A percentile compares a stretch with the other conserved stretches of the same genome.
phyloP scores from a whole-genome alignment of 2,888 invertebrate genomes.

The Hedychridium roseum region DNA sequence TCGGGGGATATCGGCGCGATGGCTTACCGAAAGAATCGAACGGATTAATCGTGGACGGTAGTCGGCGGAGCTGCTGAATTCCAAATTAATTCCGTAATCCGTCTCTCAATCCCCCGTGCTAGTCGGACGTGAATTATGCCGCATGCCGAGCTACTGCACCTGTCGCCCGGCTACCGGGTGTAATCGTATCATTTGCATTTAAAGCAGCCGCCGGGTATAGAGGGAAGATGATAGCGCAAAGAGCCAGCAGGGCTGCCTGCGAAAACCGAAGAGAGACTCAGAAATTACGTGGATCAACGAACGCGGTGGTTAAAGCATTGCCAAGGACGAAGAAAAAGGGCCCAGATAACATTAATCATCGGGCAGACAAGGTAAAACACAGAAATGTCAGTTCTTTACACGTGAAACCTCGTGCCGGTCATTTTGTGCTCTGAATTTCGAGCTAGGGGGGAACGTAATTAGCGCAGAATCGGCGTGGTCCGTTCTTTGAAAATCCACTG shows the following conservation, averaged over 20 bases:
- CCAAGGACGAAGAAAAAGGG: no score
- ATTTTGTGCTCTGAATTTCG: no score
- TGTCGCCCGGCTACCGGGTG: constrained; percentile 29
- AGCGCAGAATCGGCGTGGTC: no score
- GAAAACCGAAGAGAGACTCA: background rate
- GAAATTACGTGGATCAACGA: no score
- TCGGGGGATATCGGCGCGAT: background rate
- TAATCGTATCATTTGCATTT: constrained; percentile 45
- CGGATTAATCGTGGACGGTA: constrained; percentile 34
- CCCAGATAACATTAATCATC: no score
- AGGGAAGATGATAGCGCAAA: constrained; percentile 11
- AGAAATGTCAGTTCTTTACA: no score
- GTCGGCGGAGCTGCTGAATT: constrained; percentile 23
- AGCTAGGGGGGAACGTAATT: no score
- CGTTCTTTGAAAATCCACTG: no score
- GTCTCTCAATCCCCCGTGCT: background rate
- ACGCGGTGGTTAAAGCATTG: no score
- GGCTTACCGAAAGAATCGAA: background rate
- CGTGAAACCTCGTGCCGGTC: no score
- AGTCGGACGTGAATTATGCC: constrained; percentile 35
- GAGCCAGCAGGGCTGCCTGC: constrained; percentile 5
- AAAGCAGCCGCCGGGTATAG: no score
- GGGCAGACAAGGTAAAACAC: no score
- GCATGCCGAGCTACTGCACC: constrained; percentile 34
- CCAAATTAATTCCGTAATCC: constrained; percentile 32